Evolutionary conservation across 2,888 invertebrate genomes (phyloP), one percentile per base, ranked within the genome.

Genomic region (Heteropelma amictum): DNA sequence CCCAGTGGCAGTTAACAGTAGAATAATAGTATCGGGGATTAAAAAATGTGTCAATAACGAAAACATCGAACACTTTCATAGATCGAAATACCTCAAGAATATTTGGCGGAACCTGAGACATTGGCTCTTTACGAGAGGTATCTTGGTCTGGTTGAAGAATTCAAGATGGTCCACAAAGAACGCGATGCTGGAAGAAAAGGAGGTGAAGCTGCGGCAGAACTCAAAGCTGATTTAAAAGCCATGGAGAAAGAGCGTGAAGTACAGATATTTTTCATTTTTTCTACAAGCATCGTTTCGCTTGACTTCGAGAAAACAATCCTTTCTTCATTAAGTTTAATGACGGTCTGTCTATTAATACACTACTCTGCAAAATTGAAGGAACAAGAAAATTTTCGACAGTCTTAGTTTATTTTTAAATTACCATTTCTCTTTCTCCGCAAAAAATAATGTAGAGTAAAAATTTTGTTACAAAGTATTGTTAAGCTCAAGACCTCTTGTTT

Each of bases 141-240:
- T 87, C 93, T 94, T 77, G 92, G 91, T 77, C 89, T 95, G 53
- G 95, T 96, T 78, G 94, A 95, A 64, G 94, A 95, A 83, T 97
- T 97, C 89, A 96, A 96, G 88, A 92, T 92, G 19, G 91, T 93
- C 0, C 96, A 96, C 87, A 95, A 93, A 85, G 92, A 93, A 80
- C 92, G 93, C 38, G 93, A 94, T 81, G 86, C 91, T 54, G 89
- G 86, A 1, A 84, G 79, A 72, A 87, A 87, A 81, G 88, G 91
- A 56, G 92, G 92, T 26, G 93, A 94, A 84, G 93, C 94, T n/a
- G 92, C 93, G 0, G 91, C 93, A 1, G 97, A 97, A 90, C 93
- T 97, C 72, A 93, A 95, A 80, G 93, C 94, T 79, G 97, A 97
- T 86, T 93, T 97, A 60, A 93, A 94, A 81, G 94, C 95, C 76